phyloP scores from a whole-genome alignment of 2,113 vertebrate genomes.

The Trogon surrucura region DNA sequence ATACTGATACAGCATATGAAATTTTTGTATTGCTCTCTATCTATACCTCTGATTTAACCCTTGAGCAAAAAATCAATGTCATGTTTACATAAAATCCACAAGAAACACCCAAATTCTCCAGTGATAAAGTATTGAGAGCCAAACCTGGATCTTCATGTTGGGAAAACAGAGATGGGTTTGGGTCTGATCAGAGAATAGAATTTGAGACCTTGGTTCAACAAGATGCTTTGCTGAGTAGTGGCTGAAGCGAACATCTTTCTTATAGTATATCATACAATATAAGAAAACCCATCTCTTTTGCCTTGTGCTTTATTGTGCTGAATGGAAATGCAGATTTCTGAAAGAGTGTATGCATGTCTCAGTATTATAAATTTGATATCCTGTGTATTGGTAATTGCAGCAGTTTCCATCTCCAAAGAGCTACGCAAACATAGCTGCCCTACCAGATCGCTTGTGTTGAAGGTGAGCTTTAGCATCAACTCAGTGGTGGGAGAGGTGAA shows the following conservation, averaged over 20 bases:
- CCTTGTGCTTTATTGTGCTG: neutral
- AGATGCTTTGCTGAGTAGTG: neutral
- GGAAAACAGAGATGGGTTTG: neutral
- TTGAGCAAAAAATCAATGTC: neutral
- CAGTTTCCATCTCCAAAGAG: neutral
- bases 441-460: neutral
- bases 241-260: neutral
- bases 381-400: neutral
- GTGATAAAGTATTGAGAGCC: neutral
- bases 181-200: too few species aligned
- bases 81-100: fast-evolving
- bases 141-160: neutral
- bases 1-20: fast-evolving
- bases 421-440: neutral
- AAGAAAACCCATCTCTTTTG: neutral
- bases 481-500: neutral
- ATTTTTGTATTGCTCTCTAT: neutral
- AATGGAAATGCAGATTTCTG: neutral
- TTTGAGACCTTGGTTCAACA: neutral
- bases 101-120: neutral
- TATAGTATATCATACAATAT: fast-evolving
- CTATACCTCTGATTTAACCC: neutral
- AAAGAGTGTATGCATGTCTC: fast-evolving
- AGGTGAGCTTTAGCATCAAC: neutral
- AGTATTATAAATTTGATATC: neutral